Conservation (phyloP, 2,888 invertebrate genomes). For the Nemoura dubitans region DNA sequence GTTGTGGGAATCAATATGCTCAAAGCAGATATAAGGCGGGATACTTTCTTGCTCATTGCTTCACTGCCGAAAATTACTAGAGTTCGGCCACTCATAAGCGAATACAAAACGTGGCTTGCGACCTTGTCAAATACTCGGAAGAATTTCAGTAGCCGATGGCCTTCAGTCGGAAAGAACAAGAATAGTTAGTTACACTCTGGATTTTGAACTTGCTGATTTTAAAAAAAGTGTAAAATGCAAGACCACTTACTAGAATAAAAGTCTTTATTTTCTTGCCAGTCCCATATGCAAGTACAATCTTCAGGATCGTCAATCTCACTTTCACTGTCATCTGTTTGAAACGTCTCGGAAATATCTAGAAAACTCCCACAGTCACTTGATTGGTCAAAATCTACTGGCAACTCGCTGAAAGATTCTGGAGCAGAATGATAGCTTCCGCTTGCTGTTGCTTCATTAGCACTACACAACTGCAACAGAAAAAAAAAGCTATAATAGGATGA, state of each 20-base stretch:
- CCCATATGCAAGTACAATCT: constrained; percentile 1
- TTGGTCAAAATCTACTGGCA: constrained; percentile 34
- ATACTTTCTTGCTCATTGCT: constrained; percentile 43
- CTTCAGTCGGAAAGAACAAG: constrained; percentile 41
- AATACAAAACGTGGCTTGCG: constrained; percentile 55
- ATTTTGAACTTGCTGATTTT: too few relatives aligned
- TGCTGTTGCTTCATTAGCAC: constrained; percentile 50
- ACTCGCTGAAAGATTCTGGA: constrained; percentile 47
- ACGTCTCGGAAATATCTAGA: constrained; percentile 47
- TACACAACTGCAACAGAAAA: constrained; percentile 43
- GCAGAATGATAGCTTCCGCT: constrained; percentile 51
- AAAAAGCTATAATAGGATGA: too few relatives aligned
- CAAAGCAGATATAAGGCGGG: constrained; percentile 47
- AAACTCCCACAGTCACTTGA: constrained; percentile 46
- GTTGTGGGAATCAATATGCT: constrained; percentile 47
- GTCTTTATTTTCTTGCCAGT: neutral
- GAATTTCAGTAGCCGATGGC: constrained; percentile 53
- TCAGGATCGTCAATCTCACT: neutral
- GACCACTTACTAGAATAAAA: neutral
- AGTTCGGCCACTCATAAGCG: constrained; percentile 53
- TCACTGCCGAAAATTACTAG: constrained; percentile 49
- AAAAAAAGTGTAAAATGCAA: neutral
- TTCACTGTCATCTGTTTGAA: constrained; percentile 43
- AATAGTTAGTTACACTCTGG: too few relatives aligned
- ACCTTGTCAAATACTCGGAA: constrained; percentile 53